phyloP scores from a whole-genome alignment of 2,113 vertebrate genomes.

The Dolichallabes microphthalmus region DNA sequence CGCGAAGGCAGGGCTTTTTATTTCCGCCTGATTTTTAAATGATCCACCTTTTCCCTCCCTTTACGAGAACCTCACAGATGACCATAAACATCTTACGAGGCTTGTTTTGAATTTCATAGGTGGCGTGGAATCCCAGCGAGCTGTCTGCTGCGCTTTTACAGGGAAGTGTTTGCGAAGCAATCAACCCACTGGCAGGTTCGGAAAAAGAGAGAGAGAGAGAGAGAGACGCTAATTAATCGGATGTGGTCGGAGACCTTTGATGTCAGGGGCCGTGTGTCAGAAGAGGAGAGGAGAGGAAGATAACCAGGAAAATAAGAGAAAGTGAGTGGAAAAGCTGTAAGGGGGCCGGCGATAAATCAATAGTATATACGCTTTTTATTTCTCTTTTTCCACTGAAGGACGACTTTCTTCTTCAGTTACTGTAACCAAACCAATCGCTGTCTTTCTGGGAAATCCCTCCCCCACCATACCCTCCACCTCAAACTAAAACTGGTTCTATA shows the following conservation, averaged over 20 bases:
- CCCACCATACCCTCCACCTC: no score
- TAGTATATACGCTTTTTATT: neutral
- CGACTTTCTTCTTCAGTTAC: conserved; percentile 4
- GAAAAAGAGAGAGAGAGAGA: neutral
- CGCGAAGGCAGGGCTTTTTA: conserved; percentile 56
- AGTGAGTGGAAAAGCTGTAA: neutral
- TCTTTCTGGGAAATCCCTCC: neutral
- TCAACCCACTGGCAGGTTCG: conserved; percentile 19
- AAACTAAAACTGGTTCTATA: neutral
- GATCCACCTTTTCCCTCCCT: conserved; percentile 47
- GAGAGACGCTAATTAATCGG: conserved; percentile 46
- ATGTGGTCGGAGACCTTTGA: conserved; percentile 27
- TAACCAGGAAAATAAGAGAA: neutral
- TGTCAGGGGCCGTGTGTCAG: neutral
- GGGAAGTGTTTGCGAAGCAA: conserved; percentile 58
- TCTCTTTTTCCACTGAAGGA: neutral
- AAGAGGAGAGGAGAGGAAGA: neutral
- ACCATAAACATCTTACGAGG: conserved; percentile 67
- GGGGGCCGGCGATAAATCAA: neutral
- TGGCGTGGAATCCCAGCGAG: conserved; percentile 63
- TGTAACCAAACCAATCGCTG: conserved; percentile 23
- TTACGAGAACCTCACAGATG: conserved; percentile 64
- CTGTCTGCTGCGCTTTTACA: conserved; percentile 58
- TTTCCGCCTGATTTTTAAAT: conserved; percentile 53
- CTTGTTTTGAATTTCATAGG: conserved; percentile 72